Evolutionary conservation across 2,113 vertebrate species (phyloP).

Genomic region (Erythrocercus mccallii): DNA sequence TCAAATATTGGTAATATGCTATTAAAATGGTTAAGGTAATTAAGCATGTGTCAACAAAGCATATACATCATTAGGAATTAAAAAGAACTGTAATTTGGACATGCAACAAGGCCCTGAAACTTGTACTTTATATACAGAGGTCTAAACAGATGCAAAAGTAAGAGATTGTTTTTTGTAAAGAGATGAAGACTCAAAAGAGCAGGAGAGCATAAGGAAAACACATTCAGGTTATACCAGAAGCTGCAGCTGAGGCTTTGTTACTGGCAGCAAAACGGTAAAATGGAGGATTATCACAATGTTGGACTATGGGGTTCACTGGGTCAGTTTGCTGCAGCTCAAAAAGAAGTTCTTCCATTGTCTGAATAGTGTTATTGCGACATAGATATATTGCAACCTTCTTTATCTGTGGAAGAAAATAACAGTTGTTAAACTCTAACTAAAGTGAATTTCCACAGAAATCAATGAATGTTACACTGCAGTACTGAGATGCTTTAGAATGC

Average conservation of each 20-base stretch:
- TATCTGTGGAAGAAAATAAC: conserved; percentile 75
- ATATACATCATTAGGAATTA: not conserved
- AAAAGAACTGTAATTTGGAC: not conserved
- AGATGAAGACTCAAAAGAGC: not conserved
- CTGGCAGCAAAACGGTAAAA: conserved; percentile 96
- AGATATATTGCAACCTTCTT: conserved; percentile 97
- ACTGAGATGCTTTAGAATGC: not conserved
- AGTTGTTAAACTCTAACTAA: not conserved
- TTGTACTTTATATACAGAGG: not conserved
- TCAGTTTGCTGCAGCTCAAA: conserved; percentile 98
- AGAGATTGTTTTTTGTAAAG: not conserved
- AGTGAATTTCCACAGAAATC: not conserved
- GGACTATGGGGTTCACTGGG: conserved; percentile 93
- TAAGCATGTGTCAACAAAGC: not conserved
- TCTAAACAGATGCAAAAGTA: not conserved
- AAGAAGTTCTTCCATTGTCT: conserved; percentile 97
- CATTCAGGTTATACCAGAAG: conserved; percentile 80
- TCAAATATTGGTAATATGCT: not conserved
- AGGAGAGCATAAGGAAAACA: not conserved
- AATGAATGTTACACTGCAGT: not conserved
- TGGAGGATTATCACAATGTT: conserved; percentile 95
- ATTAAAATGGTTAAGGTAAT: not conserved
- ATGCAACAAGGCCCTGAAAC: not conserved
- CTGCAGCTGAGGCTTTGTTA: conserved; percentile 89
- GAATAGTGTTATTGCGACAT: conserved; percentile 97